Evolutionary conservation across 2,797 vertebrate genomes (phyloP).

Genomic region (Pseudochaenichthys georgianus): DNA sequence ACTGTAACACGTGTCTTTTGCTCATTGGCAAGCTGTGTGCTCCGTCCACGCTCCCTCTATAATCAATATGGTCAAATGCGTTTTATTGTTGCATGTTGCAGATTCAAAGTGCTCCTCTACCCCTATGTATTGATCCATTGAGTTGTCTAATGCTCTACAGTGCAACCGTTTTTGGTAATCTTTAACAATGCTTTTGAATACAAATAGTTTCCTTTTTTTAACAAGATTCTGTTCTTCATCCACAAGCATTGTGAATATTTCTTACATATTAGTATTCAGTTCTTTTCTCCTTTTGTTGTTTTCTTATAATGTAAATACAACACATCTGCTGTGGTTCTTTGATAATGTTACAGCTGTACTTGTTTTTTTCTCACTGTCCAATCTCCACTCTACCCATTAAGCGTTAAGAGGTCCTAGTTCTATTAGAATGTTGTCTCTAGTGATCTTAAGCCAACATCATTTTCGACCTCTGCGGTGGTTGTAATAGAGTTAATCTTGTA

Average conservation of each 20-base stretch:
- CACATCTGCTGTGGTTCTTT: neutral
- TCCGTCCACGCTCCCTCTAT: slow-evolving; percentile 35
- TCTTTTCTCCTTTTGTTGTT: slow-evolving; percentile 17
- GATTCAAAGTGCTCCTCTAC: slow-evolving; percentile 37
- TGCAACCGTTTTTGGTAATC: no score
- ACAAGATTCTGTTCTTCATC: neutral
- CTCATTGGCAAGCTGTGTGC: slow-evolving; percentile 40
- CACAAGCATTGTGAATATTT: slow-evolving; percentile 4
- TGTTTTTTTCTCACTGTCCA: slow-evolving; percentile 10
- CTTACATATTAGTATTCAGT: slow-evolving; percentile 13
- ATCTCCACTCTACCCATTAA: neutral
- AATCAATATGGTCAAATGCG: slow-evolving; percentile 55
- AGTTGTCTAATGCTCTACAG: slow-evolving; percentile 14
- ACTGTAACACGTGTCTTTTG: slow-evolving; percentile 32
- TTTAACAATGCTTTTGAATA: no score
- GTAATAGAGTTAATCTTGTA: slow-evolving; percentile 24
- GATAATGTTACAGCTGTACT: neutral
- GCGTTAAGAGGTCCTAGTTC: neutral
- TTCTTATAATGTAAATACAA: slow-evolving; percentile 6
- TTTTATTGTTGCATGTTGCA: slow-evolving; percentile 50
- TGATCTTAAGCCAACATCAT: slow-evolving; percentile 20
- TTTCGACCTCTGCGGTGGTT: slow-evolving; percentile 27
- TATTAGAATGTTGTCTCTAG: slow-evolving; percentile 1
- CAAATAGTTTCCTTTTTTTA: no score
- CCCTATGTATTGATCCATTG: slow-evolving; percentile 32